Base-by-base conservation (phyloP, 2,888 invertebrate genomes). In the Caenorhabditis virilis region DNA sequence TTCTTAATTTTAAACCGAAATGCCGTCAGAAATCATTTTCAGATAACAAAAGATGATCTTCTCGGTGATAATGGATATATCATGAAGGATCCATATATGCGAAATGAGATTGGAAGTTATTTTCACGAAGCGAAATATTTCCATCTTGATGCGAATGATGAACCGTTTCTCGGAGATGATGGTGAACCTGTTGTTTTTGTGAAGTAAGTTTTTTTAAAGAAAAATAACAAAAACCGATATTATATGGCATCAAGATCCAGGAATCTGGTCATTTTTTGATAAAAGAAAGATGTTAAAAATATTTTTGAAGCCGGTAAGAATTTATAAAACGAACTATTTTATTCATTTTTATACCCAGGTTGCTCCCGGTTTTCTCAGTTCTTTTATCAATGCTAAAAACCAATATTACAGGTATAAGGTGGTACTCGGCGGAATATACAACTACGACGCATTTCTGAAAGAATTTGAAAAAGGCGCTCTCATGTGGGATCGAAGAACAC, bases 61-160 rank as follows among this genome's bases (percentile, higher is more conserved):
- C 41, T 65, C 25, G 60, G 60, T n/a, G 49, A 59, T 11, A 52
- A 38, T 38, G 65, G 65, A 0, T 51, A 56, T 30, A 22, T 65
- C n/a, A 5, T 45, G 4, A 27, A n/a, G 27, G 26, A 15, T 27
- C 43, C 43, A 16, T 27, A 27, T 27, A 4, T 27, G 4, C 2
- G n/a, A 27, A 22, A 15, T 25, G 43, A 45, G 25, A 20, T 63
- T 33, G 57, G 53, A 9, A 30, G 49, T 13, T 59, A 47, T 27
- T 47, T 64, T 16, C 58, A 64, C 25, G 38, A 51, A 2, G 33
- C 55, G 1, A 42, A 41, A 6, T 51, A 54, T 18, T 30, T 51
- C 13, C 27, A 42, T 15, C 18, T 47, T 2, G 59, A 64, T 18
- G 64, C 64, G n/a, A 36, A 33, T 2, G 63, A 57, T n/a, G 46